phyloP scores from a whole-genome alignment of 2,888 invertebrate species.

The Aspidiotus destructor region DNA sequence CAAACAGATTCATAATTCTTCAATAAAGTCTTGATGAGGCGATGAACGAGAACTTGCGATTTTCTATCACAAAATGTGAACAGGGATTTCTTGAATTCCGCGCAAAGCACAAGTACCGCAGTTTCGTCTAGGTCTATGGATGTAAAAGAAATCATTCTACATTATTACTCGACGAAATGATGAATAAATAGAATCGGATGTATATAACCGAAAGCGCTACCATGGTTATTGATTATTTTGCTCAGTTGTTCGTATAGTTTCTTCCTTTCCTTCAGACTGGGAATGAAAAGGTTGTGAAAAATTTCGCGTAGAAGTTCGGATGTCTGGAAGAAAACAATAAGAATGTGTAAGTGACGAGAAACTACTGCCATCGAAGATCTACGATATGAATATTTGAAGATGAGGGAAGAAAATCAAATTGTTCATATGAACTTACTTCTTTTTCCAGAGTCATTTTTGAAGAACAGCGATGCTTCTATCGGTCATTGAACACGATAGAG shows the following conservation, averaged over 20 bases:
- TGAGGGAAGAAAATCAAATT: too few species aligned
- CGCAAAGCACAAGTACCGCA: conserved; percentile 6
- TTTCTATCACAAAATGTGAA: conserved; percentile 8
- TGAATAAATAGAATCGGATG: too few species aligned
- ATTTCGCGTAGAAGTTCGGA: conserved; percentile 14
- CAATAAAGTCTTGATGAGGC: conserved; percentile 9
- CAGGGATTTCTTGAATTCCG: conserved; percentile 18
- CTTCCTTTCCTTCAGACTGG: conserved; percentile 21
- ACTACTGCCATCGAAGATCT: too few species aligned
- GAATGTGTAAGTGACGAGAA: not conserved
- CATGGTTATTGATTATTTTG: conserved; percentile 13
- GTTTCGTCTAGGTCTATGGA: conserved; percentile 5
- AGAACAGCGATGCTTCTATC: too few species aligned
- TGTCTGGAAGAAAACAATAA: conserved; percentile 8
- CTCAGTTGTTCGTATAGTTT: conserved; percentile 13
- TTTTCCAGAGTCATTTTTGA: too few species aligned
- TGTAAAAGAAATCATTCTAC: not conserved
- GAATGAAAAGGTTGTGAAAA: conserved; percentile 7
- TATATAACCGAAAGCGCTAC: not conserved
- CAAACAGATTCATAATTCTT: conserved; percentile 7
- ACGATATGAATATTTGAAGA: too few species aligned
- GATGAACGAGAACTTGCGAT: conserved; percentile 6
- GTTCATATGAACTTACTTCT: too few species aligned
- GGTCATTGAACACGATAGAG: too few species aligned
- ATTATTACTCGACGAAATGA: too few species aligned